Percentiles rank a stretch among this genome's conserved stretches.
Evolutionary conservation across 2,888 invertebrate species (phyloP).

Genomic region (Oligia latruncula): DNA sequence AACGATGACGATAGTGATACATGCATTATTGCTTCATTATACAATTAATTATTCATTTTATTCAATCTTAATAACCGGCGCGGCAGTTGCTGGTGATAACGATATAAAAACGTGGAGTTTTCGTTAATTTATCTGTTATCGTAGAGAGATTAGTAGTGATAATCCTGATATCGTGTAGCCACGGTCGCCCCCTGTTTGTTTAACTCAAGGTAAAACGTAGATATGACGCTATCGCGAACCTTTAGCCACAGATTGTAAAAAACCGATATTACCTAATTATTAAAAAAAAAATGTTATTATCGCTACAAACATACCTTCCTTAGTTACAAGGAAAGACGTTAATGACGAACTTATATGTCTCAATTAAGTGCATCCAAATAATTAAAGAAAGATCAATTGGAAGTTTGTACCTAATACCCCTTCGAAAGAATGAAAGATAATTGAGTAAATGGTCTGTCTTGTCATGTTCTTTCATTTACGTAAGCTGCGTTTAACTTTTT

Average conservation of each 20-base stretch:
- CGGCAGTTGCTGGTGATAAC: conserved; percentile 44
- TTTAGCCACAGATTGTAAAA: conserved; percentile 35
- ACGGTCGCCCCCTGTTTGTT: conserved; percentile 67
- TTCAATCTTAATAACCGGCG: conserved; percentile 58
- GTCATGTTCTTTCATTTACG: conserved; percentile 49
- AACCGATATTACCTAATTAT: conserved; percentile 36
- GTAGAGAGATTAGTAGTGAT: conserved; percentile 79
- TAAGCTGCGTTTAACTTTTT: conserved; percentile 18
- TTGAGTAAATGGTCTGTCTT: conserved; percentile 37
- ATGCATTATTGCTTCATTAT: conserved; percentile 63
- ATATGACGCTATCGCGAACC: conserved; percentile 46
- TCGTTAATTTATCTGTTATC: conserved; percentile 80
- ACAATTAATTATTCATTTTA: conserved; percentile 55
- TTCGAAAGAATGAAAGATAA: conserved; percentile 39
- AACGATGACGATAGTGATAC: conserved; percentile 36
- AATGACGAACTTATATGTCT: neutral
- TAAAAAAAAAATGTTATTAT: neutral
- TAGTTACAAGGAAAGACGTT: neutral
- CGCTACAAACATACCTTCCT: neutral
- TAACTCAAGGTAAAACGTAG: conserved; percentile 67
- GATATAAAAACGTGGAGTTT: conserved; percentile 56
- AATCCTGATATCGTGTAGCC: conserved; percentile 80
- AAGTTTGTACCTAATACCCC: conserved; percentile 16
- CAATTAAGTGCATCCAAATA: neutral
- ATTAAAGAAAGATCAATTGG: conserved; percentile 40